Percentiles rank a stretch among this genome's conserved stretches.
Evolutionary conservation across 1,140 invertebrate species (phyloP).

Genomic region (Glossosoma conforme): DNA sequence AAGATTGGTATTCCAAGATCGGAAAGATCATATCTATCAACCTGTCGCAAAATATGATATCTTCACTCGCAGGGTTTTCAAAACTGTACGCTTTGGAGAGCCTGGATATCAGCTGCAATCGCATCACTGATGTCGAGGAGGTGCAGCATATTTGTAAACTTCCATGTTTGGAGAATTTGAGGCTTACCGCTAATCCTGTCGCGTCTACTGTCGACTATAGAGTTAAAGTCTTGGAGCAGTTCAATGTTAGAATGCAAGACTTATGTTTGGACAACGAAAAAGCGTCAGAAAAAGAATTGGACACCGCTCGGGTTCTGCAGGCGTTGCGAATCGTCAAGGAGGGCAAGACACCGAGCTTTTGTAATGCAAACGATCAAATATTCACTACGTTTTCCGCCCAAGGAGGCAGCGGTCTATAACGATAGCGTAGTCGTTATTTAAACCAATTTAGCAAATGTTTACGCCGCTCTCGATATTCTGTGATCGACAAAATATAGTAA

Average conservation of each 20-base stretch:
- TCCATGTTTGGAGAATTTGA: slow-evolving; percentile 81
- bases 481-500: too few relatives aligned
- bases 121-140: slow-evolving; percentile 74
- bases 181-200: slow-evolving; percentile 85
- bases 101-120: slow-evolving; percentile 83
- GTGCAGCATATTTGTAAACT: slow-evolving; percentile 72
- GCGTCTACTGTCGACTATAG: slow-evolving; percentile 83
- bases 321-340: slow-evolving; percentile 65
- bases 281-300: slow-evolving; percentile 81
- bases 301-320: slow-evolving; percentile 84
- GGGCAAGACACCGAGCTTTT: slow-evolving; percentile 44
- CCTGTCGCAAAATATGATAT: slow-evolving; percentile 80
- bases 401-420: slow-evolving; percentile 28
- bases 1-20: slow-evolving; percentile 77
- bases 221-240: slow-evolving; percentile 80
- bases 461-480: too few relatives aligned
- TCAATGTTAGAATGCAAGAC: slow-evolving; percentile 69
- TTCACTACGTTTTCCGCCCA: slow-evolving; percentile 23
- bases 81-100: slow-evolving; percentile 81
- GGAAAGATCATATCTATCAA: slow-evolving; percentile 87
- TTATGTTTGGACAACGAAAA: slow-evolving; percentile 83
- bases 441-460: too few relatives aligned
- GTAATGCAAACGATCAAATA: slow-evolving; percentile 28
- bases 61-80: slow-evolving; percentile 67
- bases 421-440: too few relatives aligned